Conservation (phyloP, 2,797 vertebrate genomes). For the Onychomys leucogaster region DNA sequence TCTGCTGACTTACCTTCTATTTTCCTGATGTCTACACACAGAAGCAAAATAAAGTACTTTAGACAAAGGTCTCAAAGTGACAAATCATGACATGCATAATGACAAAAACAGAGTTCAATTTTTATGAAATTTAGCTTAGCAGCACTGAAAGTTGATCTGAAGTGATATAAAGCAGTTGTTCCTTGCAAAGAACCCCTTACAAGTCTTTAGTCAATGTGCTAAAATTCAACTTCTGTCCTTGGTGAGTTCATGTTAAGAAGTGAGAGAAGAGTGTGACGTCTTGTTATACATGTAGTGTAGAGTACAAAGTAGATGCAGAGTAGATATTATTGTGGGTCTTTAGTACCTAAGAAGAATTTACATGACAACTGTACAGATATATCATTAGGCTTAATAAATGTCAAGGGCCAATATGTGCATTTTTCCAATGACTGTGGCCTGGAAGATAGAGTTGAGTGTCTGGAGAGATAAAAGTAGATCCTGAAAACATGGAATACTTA, state of each 20-base stretch:
- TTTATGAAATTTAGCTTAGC: background rate
- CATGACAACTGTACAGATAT: background rate
- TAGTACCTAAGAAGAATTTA: background rate
- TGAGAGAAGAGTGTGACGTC: background rate
- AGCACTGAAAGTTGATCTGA: background rate
- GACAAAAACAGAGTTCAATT: background rate
- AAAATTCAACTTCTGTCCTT: background rate
- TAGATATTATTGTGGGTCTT: background rate
- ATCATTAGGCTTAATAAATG: background rate
- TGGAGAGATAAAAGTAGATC: background rate
- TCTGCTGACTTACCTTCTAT: slow-evolving; percentile 72
- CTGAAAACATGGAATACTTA: background rate
- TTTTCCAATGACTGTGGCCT: background rate
- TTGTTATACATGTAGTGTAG: background rate
- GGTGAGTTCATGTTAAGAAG: background rate
- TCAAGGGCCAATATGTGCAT: background rate
- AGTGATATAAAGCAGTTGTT: background rate
- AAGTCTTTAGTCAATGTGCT: background rate
- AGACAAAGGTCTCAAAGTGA: slow-evolving; percentile 20
- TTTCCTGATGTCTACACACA: slow-evolving; percentile 61
- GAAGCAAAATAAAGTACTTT: background rate
- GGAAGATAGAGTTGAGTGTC: background rate
- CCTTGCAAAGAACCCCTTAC: background rate
- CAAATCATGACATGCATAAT: background rate
- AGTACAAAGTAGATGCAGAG: background rate